Conservation (phyloP, 2,888 invertebrate genomes). For the Vandiemenella viatica region DNA sequence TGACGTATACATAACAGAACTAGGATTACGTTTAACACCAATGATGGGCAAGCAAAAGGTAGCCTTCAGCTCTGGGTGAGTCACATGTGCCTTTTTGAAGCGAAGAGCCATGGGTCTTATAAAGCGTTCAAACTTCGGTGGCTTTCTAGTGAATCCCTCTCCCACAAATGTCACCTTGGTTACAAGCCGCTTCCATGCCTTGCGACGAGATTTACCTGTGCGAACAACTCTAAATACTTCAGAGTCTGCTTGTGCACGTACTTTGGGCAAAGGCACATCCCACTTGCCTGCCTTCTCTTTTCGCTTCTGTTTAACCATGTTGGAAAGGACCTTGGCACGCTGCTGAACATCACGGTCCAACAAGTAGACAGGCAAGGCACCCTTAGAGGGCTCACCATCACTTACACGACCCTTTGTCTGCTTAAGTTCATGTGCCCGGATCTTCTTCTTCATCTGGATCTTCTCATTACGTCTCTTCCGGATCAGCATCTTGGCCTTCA, state of each 20-base stretch:
- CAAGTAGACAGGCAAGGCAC: constrained; percentile 91
- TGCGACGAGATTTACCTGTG: constrained; percentile 81
- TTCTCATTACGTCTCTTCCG: constrained; percentile 95
- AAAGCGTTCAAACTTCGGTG: constrained; percentile 97
- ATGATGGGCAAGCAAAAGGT: constrained; percentile 95
- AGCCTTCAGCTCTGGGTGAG: constrained; percentile 96
- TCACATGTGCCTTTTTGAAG: constrained; percentile 96
- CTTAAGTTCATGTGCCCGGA: constrained; percentile 93
- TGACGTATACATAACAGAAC: constrained; percentile 90
- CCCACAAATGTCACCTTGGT: constrained; percentile 97
- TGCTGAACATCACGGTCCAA: constrained; percentile 91
- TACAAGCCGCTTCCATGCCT: constrained; percentile 99
- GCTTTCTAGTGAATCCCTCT: constrained; percentile 95
- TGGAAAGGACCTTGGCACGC: constrained; percentile 88
- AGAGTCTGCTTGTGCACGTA: constrained; percentile 87
- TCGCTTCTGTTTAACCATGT: constrained; percentile 98
- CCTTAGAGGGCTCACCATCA: constrained; percentile 69
- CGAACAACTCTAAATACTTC: constrained; percentile 91
- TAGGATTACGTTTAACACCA: constrained; percentile 98
- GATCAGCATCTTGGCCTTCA: constrained; percentile 95
- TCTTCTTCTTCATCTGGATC: constrained; percentile 97
- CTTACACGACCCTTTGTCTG: constrained; percentile 72
- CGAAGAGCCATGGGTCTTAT: constrained; percentile 94
- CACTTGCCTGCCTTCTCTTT: constrained; percentile 99
- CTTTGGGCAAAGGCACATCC: constrained; percentile 99